Evolutionary conservation across 1,140 invertebrate genomes (phyloP), one percentile per base, ranked within the genome.

Genomic region (Aphis gossypii): DNA sequence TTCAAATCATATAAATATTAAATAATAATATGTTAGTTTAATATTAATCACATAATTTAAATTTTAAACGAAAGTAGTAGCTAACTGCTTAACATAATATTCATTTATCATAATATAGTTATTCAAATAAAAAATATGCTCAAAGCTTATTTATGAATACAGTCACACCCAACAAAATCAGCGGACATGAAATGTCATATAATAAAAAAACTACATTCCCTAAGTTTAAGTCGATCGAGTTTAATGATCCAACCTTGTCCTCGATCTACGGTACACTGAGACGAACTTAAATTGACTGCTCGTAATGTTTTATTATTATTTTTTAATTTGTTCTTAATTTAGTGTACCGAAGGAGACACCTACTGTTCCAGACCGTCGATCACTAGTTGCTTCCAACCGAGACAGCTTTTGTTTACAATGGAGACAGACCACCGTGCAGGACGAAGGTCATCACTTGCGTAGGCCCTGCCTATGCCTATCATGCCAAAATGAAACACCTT

Each of bases 341-440:
- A 54, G 76, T 93, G 76, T 82, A 56, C 48, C 76, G 48, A 51
- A 84, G 38, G 82, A 93, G 82, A 93, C 92, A 54, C 92, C 92
- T 84, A 93, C 92, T 51, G 92, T 93, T 93, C 92, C 76, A 68
- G n/a, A 35, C 25, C 92, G 92, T 84, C 68, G 38, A 93, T 54
- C 48, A 93, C 92, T 25, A 68, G 82, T 93, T 20, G 92, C 92
- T 93, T 23, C 90, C 92, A 84, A 93, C 92, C 92, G 76, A 93
- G 82, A 93, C 92, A 93, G 54, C 92, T 41, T 51, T 54, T 54
- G 38, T 86, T 93, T 93, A 93, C 92, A 93, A 93, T 93, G 30
- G 76, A 86, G n/a, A 84, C 51, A 56, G 76, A 84, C 92, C 92
- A 93, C 92, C 92, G 0, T 82, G 76, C 48, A 93, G 92, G 35